Evolutionary conservation across 2,888 invertebrate species (phyloP).

Genomic region (Palloptera scutellata): DNA sequence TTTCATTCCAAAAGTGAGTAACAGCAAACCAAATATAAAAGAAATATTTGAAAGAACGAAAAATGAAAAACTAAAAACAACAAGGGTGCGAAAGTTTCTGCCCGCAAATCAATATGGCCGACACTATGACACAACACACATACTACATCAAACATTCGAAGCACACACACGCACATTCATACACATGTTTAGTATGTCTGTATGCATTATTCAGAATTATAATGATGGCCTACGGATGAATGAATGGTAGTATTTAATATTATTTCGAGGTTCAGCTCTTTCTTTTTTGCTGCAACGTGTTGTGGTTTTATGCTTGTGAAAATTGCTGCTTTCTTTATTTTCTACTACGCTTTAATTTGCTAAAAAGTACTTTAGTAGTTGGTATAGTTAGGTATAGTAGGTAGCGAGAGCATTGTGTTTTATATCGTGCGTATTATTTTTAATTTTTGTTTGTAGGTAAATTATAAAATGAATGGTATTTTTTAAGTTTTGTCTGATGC

Average conservation of each 20-base stretch:
- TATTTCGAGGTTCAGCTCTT: background rate
- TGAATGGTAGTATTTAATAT: background rate
- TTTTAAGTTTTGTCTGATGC: background rate
- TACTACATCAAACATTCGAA: slow-evolving; percentile 1
- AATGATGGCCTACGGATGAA: slow-evolving; percentile 22
- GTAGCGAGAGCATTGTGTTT: background rate
- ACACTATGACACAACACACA: slow-evolving; percentile 35
- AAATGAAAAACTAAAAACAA: slow-evolving; percentile 17
- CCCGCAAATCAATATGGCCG: slow-evolving; percentile 51
- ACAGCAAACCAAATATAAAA: too few relatives aligned
- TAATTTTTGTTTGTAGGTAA: background rate
- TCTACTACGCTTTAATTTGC: too few relatives aligned
- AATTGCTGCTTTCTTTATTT: too few relatives aligned
- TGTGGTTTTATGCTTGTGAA: slow-evolving; percentile 1
- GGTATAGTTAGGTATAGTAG: too few relatives aligned
- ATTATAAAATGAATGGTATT: too few relatives aligned
- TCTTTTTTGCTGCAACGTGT: background rate
- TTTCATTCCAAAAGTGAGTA: too few relatives aligned
- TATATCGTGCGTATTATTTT: background rate
- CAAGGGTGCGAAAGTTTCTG: slow-evolving; percentile 47
- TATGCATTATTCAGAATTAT: background rate
- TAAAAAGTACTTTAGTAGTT: too few relatives aligned
- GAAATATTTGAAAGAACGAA: too few relatives aligned
- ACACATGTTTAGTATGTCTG: background rate
- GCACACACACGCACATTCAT: background rate